Base-by-base conservation (phyloP, 2,888 invertebrate species). In the Mantis religiosa region DNA sequence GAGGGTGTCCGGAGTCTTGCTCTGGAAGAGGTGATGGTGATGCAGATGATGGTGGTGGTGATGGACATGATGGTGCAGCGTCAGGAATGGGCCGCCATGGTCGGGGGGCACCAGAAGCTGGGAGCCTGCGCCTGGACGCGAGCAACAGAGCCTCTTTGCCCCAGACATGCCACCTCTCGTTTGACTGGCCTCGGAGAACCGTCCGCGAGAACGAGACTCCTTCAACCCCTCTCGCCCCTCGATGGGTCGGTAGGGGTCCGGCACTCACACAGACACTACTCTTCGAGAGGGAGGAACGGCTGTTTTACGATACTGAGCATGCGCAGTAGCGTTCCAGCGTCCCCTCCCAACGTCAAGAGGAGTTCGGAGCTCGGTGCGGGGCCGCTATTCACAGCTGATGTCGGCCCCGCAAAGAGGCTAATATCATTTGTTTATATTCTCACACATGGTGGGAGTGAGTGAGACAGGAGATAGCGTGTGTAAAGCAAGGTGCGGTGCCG, bases 1-100 rank as follows among this genome's bases (percentile, higher is more conserved):
- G 91, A 97, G 94, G 91, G 96, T 95, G 94, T 97, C 96, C 92
- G 96, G 96, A 15, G 71, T 81, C 28, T 87, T 87, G 54, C 85
- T 54, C 14, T 85, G 85, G 47, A 27, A 54, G 41, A 85, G 47
- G 9, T 47, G 34, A 81, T 25, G 28, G 28, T 71, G 54, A 34
- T n/a, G 89, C 82, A 27, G 82, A 34, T 85, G 54, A 30, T 82
- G 84, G 28, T 71, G 54, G 71, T 28, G 71, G 34, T 47, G 87
- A 20, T 82, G 47, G 82, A 41, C 54, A 28, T 47, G 88, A 82
- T 85, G 88, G 88, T 71, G 84, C 87, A 85, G 84, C 83, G 84
- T 82, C 84, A 28, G 28, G 84, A 86, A 41, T 20, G 84, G 81
- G 89, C 85, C 71, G 84, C 89, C 88, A 84, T 85, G 84, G 41